A percentile compares a stretch with the other conserved stretches of the same genome.
These are phyloP conservation scores for Clarias macrocephalus DNA, from an alignment of 2,113 vertebrate species.

Conservation along the genomic window DNA sequence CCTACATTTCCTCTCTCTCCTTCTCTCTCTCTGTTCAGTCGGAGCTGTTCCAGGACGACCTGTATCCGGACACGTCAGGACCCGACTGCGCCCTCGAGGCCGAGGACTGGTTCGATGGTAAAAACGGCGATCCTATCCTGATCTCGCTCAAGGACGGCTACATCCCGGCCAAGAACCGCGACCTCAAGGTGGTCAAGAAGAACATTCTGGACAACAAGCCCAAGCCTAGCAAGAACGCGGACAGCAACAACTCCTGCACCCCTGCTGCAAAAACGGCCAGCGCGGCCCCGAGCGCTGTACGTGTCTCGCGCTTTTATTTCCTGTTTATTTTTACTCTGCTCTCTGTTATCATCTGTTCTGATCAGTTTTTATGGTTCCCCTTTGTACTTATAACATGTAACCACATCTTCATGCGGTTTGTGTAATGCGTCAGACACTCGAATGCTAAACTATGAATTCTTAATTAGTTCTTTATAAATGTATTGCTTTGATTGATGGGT, in stretches of 20 bases:
- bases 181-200: conserved; percentile 94
- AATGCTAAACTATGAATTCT: neutral
- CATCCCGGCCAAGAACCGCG: conserved; percentile 88
- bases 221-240: conserved; percentile 84
- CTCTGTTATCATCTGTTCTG: neutral
- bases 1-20: neutral
- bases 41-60: conserved; percentile 95
- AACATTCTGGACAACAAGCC: conserved; percentile 89
- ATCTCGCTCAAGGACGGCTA: conserved; percentile 95
- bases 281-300: conserved; percentile 47
- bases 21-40: conserved; percentile 73
- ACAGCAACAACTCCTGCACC: conserved; percentile 68
- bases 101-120: conserved; percentile 94
- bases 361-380: neutral
- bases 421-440: neutral
- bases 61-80: conserved; percentile 93
- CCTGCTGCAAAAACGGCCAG: conserved; percentile 75
- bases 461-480: neutral
- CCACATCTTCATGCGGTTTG: neutral
- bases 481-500: neutral
- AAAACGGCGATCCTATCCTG: conserved; percentile 87
- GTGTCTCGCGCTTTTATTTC: neutral
- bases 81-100: conserved; percentile 89
- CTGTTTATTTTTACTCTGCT: neutral
- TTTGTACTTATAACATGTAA: neutral